Evolutionary conservation across 2,113 vertebrate species (phyloP).

Genomic region (Perca fluviatilis): DNA sequence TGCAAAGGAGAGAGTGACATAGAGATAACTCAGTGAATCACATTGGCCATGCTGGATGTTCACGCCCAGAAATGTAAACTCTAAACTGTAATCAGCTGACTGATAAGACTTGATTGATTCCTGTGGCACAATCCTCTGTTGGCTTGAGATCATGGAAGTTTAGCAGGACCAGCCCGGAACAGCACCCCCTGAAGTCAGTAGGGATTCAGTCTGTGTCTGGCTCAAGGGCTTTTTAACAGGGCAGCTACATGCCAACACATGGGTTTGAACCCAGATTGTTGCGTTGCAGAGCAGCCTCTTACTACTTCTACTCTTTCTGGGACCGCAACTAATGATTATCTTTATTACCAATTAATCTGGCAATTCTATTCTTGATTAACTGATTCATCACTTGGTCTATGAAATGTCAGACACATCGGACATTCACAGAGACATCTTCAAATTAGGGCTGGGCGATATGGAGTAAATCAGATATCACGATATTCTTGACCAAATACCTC

Average conservation of each 20-base stretch:
- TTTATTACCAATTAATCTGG: not conserved
- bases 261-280: not conserved
- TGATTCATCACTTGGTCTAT: not conserved
- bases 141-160: not conserved
- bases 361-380: not conserved
- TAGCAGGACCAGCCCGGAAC: not conserved
- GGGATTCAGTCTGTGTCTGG: slow-evolving; percentile 9
- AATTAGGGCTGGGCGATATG: too few species aligned
- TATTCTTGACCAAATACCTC: too few species aligned
- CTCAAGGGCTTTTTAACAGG: slow-evolving; percentile 25
- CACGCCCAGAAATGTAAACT: slow-evolving; percentile 43
- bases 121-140: slow-evolving; percentile 5
- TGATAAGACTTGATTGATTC: slow-evolving; percentile 11
- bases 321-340: not conserved
- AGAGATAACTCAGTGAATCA: slow-evolving; percentile 67
- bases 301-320: too few species aligned
- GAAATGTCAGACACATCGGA: not conserved
- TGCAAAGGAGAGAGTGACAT: slow-evolving; percentile 61
- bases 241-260: slow-evolving; percentile 5
- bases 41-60: slow-evolving; percentile 44
- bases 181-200: slow-evolving; percentile 1
- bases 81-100: slow-evolving; percentile 26
- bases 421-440: not conserved
- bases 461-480: too few species aligned
- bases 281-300: not conserved